Evolutionary conservation across 2,888 invertebrate genomes (phyloP), one percentile per base, ranked within the genome.

Genomic region (Caenorhabditis macrosperma): DNA sequence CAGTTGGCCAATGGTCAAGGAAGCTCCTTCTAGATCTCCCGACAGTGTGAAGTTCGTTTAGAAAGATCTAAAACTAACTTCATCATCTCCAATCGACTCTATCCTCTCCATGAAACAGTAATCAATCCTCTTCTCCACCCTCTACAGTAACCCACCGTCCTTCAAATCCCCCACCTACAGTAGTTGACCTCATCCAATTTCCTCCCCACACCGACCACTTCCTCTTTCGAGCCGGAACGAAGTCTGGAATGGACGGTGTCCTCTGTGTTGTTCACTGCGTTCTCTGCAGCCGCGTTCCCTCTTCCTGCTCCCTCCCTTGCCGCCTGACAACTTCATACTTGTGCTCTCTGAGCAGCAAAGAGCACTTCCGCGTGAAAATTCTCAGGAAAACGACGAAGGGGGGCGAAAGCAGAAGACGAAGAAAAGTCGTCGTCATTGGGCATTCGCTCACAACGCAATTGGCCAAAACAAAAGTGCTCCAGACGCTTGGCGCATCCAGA

Each of bases 261-360:
- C 33, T 12, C 38, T 15, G 38, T 38, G 3, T 12, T 15, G 38
- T 38, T 38, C 12, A 10, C 38, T 15, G 7, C 15, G 38, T 12
- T 38, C 38, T 38, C 38, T 38, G 33, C 33, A 33, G 33, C 9
- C 33, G 44, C 44, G 3, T 20, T 44, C 41, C 38, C 24, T 26
- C 10, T 41, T 28, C 35, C 54, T 41, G 38, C 24, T 20, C 2
- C 59, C 41, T 59, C 48, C 50, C 63, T 61, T 30, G 10, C 44
- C 5, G 22, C 33, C 26, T 33, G 33, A 57, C 38, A 57, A 57
- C 48, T 54, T 52, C 63, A n/a, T 38, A 24, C 24, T 35, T 52
- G 26, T 67, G 67, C 57, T 67, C 67, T 24, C 17, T 57, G 67
- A 57, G 46, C 57, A 57, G n/a, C 26, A 64, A 52, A 64, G 28